These are phyloP conservation scores for Acrocyrtus sp. DNA, from an alignment of 2,888 invertebrate species.

Conservation along the genomic window DNA sequence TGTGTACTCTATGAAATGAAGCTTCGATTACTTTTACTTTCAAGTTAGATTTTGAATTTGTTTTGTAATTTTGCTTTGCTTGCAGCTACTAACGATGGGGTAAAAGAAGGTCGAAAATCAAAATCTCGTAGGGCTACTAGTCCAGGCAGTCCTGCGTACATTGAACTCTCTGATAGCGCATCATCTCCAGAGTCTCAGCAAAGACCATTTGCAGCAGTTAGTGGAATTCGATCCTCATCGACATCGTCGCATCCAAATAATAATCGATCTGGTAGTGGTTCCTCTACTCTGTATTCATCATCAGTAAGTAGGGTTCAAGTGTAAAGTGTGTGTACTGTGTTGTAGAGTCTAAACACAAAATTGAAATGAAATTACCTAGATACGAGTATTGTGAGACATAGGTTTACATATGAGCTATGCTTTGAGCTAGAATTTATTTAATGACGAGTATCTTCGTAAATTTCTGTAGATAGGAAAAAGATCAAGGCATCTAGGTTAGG, in stretches of 20 bases:
- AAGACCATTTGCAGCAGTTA: conserved; percentile 1
- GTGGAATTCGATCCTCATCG: background rate
- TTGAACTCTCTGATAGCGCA: conserved; percentile 31
- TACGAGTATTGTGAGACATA: too few species aligned
- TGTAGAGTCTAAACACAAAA: too few species aligned
- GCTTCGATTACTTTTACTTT: background rate
- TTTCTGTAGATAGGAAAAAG: too few species aligned
- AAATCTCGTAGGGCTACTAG: conserved; percentile 1
- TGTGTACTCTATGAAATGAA: background rate
- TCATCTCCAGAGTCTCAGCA: background rate
- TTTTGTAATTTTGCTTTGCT: background rate
- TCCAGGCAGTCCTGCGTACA: conserved; percentile 47
- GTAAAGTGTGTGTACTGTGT: too few species aligned
- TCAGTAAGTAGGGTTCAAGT: conserved; percentile 35
- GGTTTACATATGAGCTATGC: too few species aligned
- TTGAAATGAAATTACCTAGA: too few species aligned
- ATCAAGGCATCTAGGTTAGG: too few species aligned
- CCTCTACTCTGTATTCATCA: conserved; percentile 30
- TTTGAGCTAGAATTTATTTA: too few species aligned
- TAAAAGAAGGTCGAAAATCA: background rate
- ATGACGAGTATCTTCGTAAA: too few species aligned
- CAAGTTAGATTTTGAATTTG: background rate
- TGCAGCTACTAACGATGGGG: conserved; percentile 40
- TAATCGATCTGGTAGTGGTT: conserved; percentile 31
- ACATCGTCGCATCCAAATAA: background rate